These are phyloP conservation scores for Pituophis catenifer DNA, from an alignment of 2,113 vertebrate genomes.

Conservation along the genomic window DNA sequence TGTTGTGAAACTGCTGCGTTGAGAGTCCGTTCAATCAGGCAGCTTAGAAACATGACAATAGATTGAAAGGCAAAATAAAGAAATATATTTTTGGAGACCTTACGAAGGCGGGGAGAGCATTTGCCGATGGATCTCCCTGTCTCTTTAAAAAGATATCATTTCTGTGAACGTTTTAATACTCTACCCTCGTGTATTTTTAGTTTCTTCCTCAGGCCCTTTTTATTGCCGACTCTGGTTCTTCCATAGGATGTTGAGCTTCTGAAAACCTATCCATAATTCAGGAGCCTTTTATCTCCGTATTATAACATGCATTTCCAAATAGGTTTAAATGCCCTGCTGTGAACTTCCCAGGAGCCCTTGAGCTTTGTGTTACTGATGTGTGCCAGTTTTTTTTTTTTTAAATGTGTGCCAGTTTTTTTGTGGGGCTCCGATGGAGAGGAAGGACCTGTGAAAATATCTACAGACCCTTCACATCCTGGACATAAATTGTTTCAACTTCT, in stretches of 20 bases:
- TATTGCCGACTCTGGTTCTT: background rate
- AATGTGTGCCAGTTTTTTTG: background rate
- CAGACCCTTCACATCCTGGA: too few species aligned
- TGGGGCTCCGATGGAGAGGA: background rate
- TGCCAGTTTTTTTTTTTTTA: background rate
- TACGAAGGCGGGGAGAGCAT: background rate
- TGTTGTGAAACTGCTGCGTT: background rate
- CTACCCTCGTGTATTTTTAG: background rate
- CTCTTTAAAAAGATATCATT: background rate
- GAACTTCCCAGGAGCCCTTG: constrained; percentile 1
- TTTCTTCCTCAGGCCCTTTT: background rate
- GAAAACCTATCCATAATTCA: constrained; percentile 3
- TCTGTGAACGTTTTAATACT: background rate
- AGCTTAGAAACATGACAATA: background rate
- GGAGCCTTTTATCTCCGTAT: background rate
- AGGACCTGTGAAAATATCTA: background rate
- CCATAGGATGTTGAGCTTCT: background rate
- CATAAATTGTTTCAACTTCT: too few species aligned
- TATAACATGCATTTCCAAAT: background rate
- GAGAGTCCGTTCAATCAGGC: background rate
- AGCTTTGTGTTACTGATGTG: background rate
- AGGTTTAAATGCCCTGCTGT: background rate
- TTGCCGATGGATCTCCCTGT: background rate
- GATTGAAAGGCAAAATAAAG: background rate
- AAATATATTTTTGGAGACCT: background rate